These are phyloP conservation scores for Tragelaphus oryx DNA, from an alignment of 2,797 vertebrate species.

Conservation along the genomic window DNA sequence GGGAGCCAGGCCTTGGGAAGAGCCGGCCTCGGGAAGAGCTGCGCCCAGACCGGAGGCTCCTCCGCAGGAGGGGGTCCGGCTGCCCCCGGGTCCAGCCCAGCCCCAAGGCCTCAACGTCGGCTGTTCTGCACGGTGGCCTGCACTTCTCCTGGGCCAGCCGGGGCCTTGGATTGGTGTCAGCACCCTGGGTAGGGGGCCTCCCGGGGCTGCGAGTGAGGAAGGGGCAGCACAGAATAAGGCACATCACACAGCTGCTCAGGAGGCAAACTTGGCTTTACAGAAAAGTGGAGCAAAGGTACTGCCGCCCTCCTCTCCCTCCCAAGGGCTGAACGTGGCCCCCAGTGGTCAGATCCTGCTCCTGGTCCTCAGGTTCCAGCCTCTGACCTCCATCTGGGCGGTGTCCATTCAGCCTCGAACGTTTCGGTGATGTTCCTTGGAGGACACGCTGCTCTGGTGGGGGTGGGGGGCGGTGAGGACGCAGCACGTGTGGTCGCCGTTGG, in stretches of 20 bases:
- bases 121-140: rapidly evolving
- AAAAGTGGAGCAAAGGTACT: rapidly evolving
- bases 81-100: rapidly evolving
- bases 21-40: not conserved
- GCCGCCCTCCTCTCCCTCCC: rapidly evolving
- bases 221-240: rapidly evolving
- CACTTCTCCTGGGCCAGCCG: not conserved
- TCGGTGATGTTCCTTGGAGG: not conserved
- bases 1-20: not conserved
- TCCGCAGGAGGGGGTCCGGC: rapidly evolving
- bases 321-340: rapidly evolving
- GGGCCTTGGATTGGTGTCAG: not conserved
- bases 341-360: rapidly evolving
- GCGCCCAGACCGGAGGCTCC: not conserved
- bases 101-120: rapidly evolving
- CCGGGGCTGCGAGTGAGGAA: not conserved
- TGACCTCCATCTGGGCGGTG: not conserved
- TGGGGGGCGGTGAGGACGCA: not conserved
- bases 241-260: rapidly evolving
- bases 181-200: not conserved
- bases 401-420: rapidly evolving
- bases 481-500: not conserved
- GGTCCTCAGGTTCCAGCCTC: too few relatives aligned
- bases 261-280: too few relatives aligned
- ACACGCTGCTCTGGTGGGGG: not conserved